Evolutionary conservation across 2,797 vertebrate species (phyloP), one percentile per base, ranked within the genome.

Genomic region (Loriculus beryllinus): DNA sequence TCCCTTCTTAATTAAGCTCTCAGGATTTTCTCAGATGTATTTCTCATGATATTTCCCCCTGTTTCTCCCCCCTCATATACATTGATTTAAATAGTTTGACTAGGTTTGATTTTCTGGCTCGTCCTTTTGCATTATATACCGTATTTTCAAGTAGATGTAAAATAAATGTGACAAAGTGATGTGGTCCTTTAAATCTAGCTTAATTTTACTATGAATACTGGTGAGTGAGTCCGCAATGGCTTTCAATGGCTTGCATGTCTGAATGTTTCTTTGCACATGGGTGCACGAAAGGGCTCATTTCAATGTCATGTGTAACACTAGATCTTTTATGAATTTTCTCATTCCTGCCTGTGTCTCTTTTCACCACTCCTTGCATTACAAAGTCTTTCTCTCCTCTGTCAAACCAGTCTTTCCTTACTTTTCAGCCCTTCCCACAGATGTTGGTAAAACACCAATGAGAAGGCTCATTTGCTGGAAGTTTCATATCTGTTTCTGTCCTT

Each of bases 381-480:
- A 47, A 29, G 31, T 14, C 42, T 37, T 29, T 14, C 29, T 21
- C 51, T 70, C 43, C 76, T 86, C 77, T 40, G 35, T 20, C 70
- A 76, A 72, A 21, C 39, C 39, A 4, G 1, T 13, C 65, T 29
- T 28, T 23, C 67, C 40, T 20, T 25, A 4, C 1, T 2, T 29
- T 57, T 62, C 45, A 40, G n/a, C 43, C 45, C 13, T 47, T 88
- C 63, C 48, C 15, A 4, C 4, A 19, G 52, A 35, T 6, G 29
- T 1, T 29, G 70, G 42, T 47, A 26, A 17, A 52, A 25, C 13
- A 6, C 63, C 12, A 17, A 7, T 1, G 7, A 28, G 45, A 11
- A 43, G 51, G 20, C 6, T 33, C 5, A 4, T n/a, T 57, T 2
- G 1, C 52, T 3, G 0, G 0, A 5, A 11, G 11, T 2, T 69